Base-by-base conservation (phyloP, 2,888 invertebrate genomes). In the Pecten maximus region DNA sequence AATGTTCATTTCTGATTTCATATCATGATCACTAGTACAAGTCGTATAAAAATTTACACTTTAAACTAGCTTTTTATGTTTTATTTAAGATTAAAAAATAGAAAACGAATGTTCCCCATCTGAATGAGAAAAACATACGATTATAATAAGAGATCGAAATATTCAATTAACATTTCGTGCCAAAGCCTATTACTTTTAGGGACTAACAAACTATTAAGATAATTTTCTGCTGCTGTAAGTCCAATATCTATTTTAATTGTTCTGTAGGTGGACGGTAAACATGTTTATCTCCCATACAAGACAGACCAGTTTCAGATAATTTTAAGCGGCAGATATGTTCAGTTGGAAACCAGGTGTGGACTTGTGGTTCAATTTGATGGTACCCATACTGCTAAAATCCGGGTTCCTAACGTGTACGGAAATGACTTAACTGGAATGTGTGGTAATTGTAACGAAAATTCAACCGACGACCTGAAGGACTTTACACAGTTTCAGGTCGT, bases 391-490 rank as follows among this genome's bases (percentile, higher is more conserved):
- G 87, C 40, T 19, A 40, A 87, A 4, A n/a, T 87, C 40, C 40
- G 40, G 19, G 87, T 40, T 8, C 87, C 87, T 8, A 40, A 87
- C 0, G 40, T 39, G 6, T 87, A 87, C n/a, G 87, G 40, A 8
- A 40, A 40, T 10, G 15, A 87, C 23, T 10, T 87, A 10, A 87
- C 40, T 15, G 87, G 87, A 12, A 87, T 40, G 8, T 87, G 87
- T 87, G 87, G 87, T n/a, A 87, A 40, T 15, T 87, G 87, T 87
- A 40, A 87, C n/a, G 35, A 40, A 8, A 40, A 87, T 16, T 10
- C 40, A 39, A 40, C 35, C 23, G 87, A 87, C 15, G 54, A 54
- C 54, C 92, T 91, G 40, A 89, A n/a, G 8, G 54, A 54, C 23
- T 8, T 23, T n/a, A n/a, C 2, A 2, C 2, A 15, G 54, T 54